These are phyloP conservation scores for Glyptemys insculpta DNA, from an alignment of 2,797 vertebrate species.

Conservation along the genomic window DNA sequence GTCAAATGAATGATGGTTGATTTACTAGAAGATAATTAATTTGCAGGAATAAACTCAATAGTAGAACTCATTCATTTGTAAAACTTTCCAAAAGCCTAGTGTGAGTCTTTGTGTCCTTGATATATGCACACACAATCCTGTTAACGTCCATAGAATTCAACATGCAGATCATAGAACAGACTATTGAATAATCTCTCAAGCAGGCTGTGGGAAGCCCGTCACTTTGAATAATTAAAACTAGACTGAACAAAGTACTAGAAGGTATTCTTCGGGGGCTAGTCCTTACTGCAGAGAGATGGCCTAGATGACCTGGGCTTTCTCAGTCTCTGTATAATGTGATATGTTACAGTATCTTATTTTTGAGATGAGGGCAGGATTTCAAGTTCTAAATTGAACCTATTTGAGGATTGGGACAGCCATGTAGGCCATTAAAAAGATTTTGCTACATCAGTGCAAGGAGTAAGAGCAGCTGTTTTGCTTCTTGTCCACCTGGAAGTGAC, in stretches of 20 bases:
- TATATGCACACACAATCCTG: background rate
- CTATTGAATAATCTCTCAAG: background rate
- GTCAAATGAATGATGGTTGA: background rate
- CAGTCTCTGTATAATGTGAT: background rate
- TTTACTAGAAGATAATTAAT: background rate
- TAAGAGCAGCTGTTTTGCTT: background rate
- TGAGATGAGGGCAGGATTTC: background rate
- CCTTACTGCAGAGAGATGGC: background rate
- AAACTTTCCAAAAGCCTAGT: background rate
- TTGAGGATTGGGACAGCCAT: background rate
- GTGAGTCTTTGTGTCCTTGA: conserved; percentile 27
- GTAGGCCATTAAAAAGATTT: background rate
- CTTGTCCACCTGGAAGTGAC: background rate
- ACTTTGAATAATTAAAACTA: conserved; percentile 14
- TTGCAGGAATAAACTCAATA: background rate
- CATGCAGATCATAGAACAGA: conserved; percentile 33
- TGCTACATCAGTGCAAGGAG: background rate
- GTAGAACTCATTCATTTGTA: conserved; percentile 36
- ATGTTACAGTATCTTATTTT: background rate
- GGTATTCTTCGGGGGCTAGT: background rate
- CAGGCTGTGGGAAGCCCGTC: background rate
- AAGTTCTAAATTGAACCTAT: background rate
- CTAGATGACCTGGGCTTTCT: background rate
- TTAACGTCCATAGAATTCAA: conserved; percentile 8
- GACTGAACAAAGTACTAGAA: background rate